Evolutionary conservation across 2,888 invertebrate genomes (phyloP).

Genomic region (Catocala nupta): DNA sequence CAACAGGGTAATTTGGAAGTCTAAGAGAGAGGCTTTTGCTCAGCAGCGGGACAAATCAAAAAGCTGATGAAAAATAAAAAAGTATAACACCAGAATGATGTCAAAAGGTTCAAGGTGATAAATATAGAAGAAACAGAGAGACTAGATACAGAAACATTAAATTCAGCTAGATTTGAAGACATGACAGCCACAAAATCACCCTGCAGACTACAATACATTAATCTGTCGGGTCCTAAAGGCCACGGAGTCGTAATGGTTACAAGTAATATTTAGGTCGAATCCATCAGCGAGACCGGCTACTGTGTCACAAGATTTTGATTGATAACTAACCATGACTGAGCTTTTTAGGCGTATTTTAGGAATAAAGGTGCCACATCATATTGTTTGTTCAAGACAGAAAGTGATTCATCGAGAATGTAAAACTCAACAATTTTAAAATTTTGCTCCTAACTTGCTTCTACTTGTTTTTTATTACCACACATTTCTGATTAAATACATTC

Average conservation of each 20-base stretch:
- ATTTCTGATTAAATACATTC: too few species aligned
- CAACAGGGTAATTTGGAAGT: too few species aligned
- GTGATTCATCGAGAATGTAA: too few species aligned
- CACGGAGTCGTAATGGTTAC: constrained; percentile 29
- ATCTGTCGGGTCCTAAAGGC: constrained; percentile 23
- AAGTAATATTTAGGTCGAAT: constrained; percentile 51
- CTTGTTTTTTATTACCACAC: too few species aligned
- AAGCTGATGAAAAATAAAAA: background rate
- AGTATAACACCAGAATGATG: background rate
- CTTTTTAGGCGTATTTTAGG: constrained; percentile 32
- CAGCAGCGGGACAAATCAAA: background rate
- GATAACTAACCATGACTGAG: constrained; percentile 43
- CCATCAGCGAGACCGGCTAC: constrained; percentile 41
- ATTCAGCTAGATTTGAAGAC: constrained; percentile 4
- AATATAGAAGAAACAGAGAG: background rate
- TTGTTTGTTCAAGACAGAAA: too few species aligned
- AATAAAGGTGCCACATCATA: constrained; percentile 19
- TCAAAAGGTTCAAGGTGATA: background rate
- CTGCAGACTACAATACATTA: constrained; percentile 8
- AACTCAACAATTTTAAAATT: too few species aligned
- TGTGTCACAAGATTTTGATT: constrained; percentile 50
- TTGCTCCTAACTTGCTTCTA: too few species aligned
- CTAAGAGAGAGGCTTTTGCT: too few species aligned
- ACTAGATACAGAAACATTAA: background rate
- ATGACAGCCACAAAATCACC: constrained; percentile 9